Base-by-base conservation (phyloP, 2,797 vertebrate species). In the Epinephelus coioides region DNA sequence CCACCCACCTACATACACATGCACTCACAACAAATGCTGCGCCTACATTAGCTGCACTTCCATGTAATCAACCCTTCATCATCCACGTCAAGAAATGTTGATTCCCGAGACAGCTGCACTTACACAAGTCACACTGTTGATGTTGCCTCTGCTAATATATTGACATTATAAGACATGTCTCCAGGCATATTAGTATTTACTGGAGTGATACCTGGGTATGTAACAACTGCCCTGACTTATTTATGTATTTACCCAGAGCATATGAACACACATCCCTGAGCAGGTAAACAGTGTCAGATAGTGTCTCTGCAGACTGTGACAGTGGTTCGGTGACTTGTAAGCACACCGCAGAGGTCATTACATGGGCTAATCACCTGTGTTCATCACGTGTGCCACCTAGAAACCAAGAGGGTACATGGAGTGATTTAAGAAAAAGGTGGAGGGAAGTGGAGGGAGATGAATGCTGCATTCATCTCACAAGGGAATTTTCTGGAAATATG, bases 301-400 rank as follows among this genome's bases (percentile, higher is more conserved):
- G 53, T 23, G 13, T 34, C 30, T 21, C 14, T 61, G 63, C 53
- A 47, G 23, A 54, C 14, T 71, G 55, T 17, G 25, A 47, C 30
- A 5, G 44, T 13, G 23, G 62, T 21, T 46, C 51, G 44, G 63
- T 69, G 57, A 78, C 46, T 78, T 79, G 73, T 56, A 49, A 78
- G 76, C 67, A 57, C 40, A 17, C 51, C 25, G 55, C 70, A 73
- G 78, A 79, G 61, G 73, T 51, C 65, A 69, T 70, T 79, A 76
- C 61, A 30, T n/a, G 17, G 43, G 46, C 76, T 85, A 71, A 86
- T 86, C 55, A 54, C 65, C 49, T 2, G 13, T 82, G 72, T 87
- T 67, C 40, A 68, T 79, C 79, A 73, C 19, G 30, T 54, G 62
- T 21, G 56, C 30, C 34, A 27, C 62, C 38, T 51, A 47, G 43